These are phyloP conservation scores for Vanessa tameamea DNA, from an alignment of 1,140 invertebrate genomes.

Conservation along the genomic window DNA sequence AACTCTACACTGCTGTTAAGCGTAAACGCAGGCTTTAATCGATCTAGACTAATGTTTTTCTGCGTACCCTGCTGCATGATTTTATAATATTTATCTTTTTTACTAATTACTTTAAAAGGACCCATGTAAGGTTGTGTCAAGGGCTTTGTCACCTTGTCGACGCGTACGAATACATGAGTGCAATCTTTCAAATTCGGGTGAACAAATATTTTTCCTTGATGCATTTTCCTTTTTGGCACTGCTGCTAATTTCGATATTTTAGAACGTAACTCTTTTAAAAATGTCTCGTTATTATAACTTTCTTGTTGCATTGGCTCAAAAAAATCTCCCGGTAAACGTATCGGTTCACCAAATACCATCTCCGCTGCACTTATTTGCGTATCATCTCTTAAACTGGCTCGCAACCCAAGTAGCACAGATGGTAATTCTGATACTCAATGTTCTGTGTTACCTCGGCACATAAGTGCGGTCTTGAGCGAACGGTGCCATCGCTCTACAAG, in stretches of 20 bases:
- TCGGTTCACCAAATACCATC: no score
- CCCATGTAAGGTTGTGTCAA: constrained; percentile 20
- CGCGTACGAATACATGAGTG: constrained; percentile 21
- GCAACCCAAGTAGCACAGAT: no score
- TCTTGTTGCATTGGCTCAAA: no score
- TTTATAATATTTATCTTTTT: constrained; percentile 13
- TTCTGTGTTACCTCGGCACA: no score
- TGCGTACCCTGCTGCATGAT: neutral
- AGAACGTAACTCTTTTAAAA: neutral
- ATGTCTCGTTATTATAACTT: no score
- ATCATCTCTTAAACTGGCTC: no score
- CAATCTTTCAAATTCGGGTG: constrained; percentile 28
- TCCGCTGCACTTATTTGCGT: no score
- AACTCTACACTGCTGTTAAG: neutral
- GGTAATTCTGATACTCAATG: no score
- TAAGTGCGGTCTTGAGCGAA: no score
- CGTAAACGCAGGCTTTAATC: neutral
- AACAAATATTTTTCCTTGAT: constrained; percentile 26
- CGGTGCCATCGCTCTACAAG: no score
- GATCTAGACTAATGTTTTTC: neutral
- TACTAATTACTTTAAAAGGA: constrained; percentile 28
- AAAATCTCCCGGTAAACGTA: no score
- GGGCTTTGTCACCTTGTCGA: no score
- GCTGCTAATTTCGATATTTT: constrained; percentile 11
- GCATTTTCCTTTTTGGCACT: neutral